Percentiles rank a stretch among this genome's conserved stretches.
These are phyloP conservation scores for Mamestra brassicae DNA, from an alignment of 2,888 invertebrate species.

Conservation along the genomic window DNA sequence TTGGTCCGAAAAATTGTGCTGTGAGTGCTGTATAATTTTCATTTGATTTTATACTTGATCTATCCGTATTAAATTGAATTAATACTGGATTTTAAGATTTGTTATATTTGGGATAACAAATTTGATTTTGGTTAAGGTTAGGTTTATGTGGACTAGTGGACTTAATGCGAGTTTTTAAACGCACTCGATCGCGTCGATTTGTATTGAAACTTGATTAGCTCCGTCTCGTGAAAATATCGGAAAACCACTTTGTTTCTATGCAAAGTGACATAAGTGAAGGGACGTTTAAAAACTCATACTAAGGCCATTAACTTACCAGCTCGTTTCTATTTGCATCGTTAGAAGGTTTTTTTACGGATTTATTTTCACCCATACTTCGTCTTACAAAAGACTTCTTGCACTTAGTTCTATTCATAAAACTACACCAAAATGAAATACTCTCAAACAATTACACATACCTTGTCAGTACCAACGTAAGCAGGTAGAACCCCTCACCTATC, in stretches of 20 bases:
- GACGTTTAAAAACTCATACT: no score
- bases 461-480: not conserved
- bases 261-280: no score
- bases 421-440: not conserved
- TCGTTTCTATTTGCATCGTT: not conserved
- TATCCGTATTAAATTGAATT: not conserved
- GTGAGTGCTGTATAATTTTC: not conserved
- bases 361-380: not conserved
- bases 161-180: no score
- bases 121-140: not conserved
- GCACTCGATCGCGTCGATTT: no score
- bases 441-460: constrained; percentile 9
- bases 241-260: no score
- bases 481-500: constrained; percentile 17
- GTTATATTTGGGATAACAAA: not conserved
- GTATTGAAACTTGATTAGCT: no score
- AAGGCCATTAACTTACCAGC: no score
- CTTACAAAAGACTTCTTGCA: not conserved
- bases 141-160: no score
- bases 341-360: not conserved
- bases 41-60: not conserved
- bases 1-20: not conserved
- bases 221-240: no score
- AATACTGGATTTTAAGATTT: not conserved
- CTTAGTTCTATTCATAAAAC: not conserved